Evolutionary conservation across 2,797 vertebrate species (phyloP).

Genomic region (Erithacus rubecula): DNA sequence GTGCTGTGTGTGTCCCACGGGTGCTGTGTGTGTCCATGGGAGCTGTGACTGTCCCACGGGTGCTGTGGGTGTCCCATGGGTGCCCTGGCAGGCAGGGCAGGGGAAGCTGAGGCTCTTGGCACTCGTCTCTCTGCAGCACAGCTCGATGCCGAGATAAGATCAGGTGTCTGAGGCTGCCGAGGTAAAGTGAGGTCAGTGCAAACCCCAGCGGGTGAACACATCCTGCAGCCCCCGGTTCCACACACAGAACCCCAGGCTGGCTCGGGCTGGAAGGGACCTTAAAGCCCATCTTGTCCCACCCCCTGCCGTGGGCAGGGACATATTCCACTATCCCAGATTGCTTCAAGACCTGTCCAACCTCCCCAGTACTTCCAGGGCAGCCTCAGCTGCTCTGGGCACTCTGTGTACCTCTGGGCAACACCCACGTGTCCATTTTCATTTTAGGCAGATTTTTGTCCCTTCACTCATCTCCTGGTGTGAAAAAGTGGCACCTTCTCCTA

Average conservation of each 20-base stretch:
- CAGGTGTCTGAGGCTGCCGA: conserved; percentile 3
- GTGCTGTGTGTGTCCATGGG: neutral
- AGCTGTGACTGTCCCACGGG: accelerated
- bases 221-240: neutral
- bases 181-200: conserved; percentile 33
- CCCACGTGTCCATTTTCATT: neutral
- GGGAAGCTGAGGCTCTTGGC: neutral
- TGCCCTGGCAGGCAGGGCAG: neutral
- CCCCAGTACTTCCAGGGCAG: neutral
- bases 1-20: too few species aligned
- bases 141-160: conserved; percentile 28
- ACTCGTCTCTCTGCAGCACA: neutral
- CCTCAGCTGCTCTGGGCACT: neutral
- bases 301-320: neutral
- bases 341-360: accelerated
- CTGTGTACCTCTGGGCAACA: neutral
- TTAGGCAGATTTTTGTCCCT: neutral
- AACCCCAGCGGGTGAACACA: neutral
- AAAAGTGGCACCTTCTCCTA: neutral
- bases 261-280: neutral
- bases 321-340: accelerated
- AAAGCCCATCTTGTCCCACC: neutral
- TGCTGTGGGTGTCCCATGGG: neutral
- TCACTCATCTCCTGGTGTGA: accelerated
- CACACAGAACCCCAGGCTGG: neutral